Evolutionary conservation across 1,140 invertebrate genomes (phyloP).

Genomic region (Drosophila grimshawi): DNA sequence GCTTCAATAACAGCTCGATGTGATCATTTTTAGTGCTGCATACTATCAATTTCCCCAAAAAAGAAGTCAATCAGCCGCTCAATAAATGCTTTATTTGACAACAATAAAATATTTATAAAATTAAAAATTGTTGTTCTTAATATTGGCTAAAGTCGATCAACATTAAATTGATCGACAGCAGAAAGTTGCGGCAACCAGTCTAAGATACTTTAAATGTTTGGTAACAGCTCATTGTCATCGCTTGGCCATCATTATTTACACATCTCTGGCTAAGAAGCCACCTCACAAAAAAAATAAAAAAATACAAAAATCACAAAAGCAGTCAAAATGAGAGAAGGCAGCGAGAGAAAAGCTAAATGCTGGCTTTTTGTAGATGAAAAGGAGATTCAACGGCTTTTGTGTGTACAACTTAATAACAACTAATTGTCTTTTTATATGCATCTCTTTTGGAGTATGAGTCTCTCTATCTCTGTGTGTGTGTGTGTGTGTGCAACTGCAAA

Average conservation of each 20-base stretch:
- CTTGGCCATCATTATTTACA: constrained; percentile 60
- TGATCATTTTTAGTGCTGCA: constrained; percentile 15
- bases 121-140: too few species aligned
- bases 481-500: constrained; percentile 52
- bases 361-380: constrained; percentile 27
- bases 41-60: not conserved
- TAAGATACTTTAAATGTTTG: not conserved
- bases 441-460: too few species aligned
- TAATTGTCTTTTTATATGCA: constrained; percentile 83
- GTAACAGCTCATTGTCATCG: constrained; percentile 45
- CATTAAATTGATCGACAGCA: constrained; percentile 6
- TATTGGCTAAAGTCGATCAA: not conserved
- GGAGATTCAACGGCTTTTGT: constrained; percentile 69
- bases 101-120: too few species aligned
- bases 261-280: constrained; percentile 53
- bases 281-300: not conserved
- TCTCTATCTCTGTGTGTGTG: constrained; percentile 11
- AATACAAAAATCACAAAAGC: constrained; percentile 7
- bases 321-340: constrained; percentile 7
- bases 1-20: constrained; percentile 26
- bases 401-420: constrained; percentile 80
- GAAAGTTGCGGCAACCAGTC: not conserved
- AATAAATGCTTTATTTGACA: too few species aligned
- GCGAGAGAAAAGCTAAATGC: constrained; percentile 38
- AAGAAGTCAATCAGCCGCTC: not conserved